These are phyloP conservation scores for Melanotus villosus DNA, from an alignment of 2,888 invertebrate genomes.

Conservation along the genomic window DNA sequence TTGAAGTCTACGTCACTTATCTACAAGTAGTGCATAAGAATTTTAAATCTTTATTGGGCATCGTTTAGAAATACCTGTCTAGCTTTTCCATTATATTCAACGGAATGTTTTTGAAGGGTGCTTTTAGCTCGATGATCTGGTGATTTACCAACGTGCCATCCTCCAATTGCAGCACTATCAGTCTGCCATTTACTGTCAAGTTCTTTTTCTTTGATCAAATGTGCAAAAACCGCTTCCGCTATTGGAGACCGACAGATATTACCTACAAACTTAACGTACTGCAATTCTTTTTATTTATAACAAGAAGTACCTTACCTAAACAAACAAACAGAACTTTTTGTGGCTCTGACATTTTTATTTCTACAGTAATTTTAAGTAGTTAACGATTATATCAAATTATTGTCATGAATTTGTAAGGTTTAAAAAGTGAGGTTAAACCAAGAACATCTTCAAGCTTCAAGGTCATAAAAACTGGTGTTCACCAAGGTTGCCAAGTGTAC, in stretches of 20 bases:
- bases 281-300: no score
- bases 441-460: no score
- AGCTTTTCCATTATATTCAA: constrained; percentile 84
- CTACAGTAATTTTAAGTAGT: no score
- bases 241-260: constrained; percentile 97
- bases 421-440: no score
- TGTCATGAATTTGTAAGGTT: no score
- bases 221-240: constrained; percentile 91
- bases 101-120: constrained; percentile 80
- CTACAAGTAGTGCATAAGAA: constrained; percentile 68
- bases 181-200: constrained; percentile 81
- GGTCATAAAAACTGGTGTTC: no score
- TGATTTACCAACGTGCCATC: constrained; percentile 89
- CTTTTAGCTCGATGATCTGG: constrained; percentile 85
- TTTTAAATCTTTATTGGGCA: neutral
- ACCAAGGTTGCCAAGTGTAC: no score
- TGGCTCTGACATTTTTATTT: constrained; percentile 7
- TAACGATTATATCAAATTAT: no score
- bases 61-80: constrained; percentile 70
- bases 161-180: constrained; percentile 91
- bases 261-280: constrained; percentile 71
- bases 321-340: constrained; percentile 61
- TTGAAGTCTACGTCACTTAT: constrained; percentile 82
- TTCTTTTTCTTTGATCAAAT: constrained; percentile 79
- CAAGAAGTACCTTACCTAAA: constrained; percentile 54